Evolutionary conservation across 2,888 invertebrate species (phyloP), one percentile per base, ranked within the genome.

Genomic region (Pristionchus entomophagus): DNA sequence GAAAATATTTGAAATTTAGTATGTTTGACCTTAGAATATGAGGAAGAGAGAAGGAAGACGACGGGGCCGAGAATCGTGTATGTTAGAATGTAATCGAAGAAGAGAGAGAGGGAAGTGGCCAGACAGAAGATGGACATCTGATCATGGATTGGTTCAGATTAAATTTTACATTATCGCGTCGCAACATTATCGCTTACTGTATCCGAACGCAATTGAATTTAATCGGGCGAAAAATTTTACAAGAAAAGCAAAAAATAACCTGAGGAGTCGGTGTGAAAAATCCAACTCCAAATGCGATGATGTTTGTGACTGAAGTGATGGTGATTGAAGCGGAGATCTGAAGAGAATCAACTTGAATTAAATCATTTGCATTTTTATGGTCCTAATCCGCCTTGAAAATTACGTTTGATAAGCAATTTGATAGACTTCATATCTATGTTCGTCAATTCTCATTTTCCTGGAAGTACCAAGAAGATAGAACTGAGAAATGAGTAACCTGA

Each of bases 251-350:
- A 41, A 56, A 56, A 41, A 29, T 5, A 56, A 91, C 91, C 88
- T 92, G 92, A 19, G 93, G 93, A 1, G 93, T 92, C 12, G 93
- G 93, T 6, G 93, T 93, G 85, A 90, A 88, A 86, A 89, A 92
- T 41, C 93, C 93, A 80, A 93, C 91, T 26, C 91, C 92, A 84
- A 93, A 93, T 0, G 93, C 93, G 81, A 93, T 89, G n/a, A 91
- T 91, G 84, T 93, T 93, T 17, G 93, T 93, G 38, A 91, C 65
- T 0, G 92, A 92, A 19, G 93, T 93, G 85, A 93, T 93, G 10
- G 92, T 91, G 77, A 93, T 93, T 3, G 93, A 93, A 0, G 93
- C 92, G 1, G 84, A 84, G n/a, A 84, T 84, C 69, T 84, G 49
- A 17, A 59, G 38, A 84, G 69, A 6, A 38, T 35, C 59, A 35